Conservation (phyloP, 2,888 invertebrate species). For the Machimus atricapillus region DNA sequence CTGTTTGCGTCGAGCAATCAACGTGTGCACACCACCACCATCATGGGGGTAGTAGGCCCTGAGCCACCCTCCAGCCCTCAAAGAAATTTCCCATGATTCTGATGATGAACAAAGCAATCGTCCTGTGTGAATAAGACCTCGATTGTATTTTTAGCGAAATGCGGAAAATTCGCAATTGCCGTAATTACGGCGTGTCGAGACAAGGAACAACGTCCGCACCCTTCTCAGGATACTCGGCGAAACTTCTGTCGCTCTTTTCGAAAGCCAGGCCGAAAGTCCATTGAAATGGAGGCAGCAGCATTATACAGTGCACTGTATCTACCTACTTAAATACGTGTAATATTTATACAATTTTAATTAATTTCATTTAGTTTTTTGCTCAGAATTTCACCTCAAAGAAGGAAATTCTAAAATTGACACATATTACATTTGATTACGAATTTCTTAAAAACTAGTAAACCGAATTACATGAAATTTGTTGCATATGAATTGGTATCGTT, state of each 20-base stretch:
- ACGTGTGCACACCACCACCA: not conserved
- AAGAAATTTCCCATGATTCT: conserved; percentile 6
- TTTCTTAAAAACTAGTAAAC: too few relatives aligned
- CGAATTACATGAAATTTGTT: too few relatives aligned
- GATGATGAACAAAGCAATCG: not conserved
- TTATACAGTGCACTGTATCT: too few relatives aligned
- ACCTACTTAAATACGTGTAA: too few relatives aligned
- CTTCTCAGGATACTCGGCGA: not conserved
- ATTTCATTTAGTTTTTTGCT: not conserved
- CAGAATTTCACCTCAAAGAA: too few relatives aligned
- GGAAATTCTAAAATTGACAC: too few relatives aligned
- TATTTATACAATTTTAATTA: not conserved
- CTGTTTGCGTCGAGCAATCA: not conserved
- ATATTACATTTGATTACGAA: too few relatives aligned
- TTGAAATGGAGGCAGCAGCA: not conserved
- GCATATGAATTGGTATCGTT: too few relatives aligned
- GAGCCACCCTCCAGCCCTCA: not conserved
- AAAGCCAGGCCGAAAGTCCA: not conserved
- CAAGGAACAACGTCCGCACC: not conserved
- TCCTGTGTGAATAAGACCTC: not conserved
- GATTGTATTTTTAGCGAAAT: not conserved
- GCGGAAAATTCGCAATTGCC: not conserved
- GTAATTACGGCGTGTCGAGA: not conserved
- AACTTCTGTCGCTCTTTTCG: not conserved
- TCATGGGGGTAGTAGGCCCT: conserved; percentile 10